Conservation (phyloP, 1,140 invertebrate species). For the Drosophila oshimai region DNA sequence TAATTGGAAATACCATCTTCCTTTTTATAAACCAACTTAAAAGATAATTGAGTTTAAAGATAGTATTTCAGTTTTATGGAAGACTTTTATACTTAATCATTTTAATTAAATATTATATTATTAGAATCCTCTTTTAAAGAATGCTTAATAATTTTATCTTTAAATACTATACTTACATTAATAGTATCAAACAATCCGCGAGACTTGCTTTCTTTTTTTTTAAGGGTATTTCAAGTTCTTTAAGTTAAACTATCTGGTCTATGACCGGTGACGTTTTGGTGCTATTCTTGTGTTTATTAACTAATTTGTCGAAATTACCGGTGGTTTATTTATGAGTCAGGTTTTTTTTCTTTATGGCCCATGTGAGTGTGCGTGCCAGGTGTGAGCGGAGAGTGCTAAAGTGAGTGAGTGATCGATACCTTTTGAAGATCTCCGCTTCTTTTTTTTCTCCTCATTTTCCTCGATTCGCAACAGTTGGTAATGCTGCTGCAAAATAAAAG, state of each 20-base stretch:
- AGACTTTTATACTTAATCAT: too few relatives aligned
- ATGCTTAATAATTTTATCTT: too few relatives aligned
- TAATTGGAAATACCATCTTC: too few relatives aligned
- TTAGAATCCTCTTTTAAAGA: too few relatives aligned
- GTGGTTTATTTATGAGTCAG: conserved; percentile 41
- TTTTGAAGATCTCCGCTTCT: conserved; percentile 21
- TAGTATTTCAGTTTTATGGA: too few relatives aligned
- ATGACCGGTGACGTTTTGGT: conserved; percentile 36
- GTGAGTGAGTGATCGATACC: conserved; percentile 17
- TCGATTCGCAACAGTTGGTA: conserved; percentile 35
- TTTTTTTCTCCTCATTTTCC: not conserved
- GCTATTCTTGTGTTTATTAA: conserved; percentile 61
- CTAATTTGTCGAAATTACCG: conserved; percentile 58
- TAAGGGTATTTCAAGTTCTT: not conserved
- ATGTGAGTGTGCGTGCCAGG: conserved; percentile 8
- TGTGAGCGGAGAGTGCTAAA: conserved; percentile 16
- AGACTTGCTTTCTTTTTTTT: too few relatives aligned
- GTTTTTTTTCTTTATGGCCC: not conserved
- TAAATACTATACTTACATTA: too few relatives aligned
- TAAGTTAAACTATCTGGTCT: not conserved
- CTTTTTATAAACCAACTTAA: too few relatives aligned
- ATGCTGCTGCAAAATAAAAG: conserved; percentile 1
- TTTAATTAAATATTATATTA: too few relatives aligned
- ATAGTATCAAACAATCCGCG: too few relatives aligned
- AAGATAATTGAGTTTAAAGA: too few relatives aligned